phyloP scores from a whole-genome alignment of 2,888 invertebrate genomes.

The Acleris emargana region DNA sequence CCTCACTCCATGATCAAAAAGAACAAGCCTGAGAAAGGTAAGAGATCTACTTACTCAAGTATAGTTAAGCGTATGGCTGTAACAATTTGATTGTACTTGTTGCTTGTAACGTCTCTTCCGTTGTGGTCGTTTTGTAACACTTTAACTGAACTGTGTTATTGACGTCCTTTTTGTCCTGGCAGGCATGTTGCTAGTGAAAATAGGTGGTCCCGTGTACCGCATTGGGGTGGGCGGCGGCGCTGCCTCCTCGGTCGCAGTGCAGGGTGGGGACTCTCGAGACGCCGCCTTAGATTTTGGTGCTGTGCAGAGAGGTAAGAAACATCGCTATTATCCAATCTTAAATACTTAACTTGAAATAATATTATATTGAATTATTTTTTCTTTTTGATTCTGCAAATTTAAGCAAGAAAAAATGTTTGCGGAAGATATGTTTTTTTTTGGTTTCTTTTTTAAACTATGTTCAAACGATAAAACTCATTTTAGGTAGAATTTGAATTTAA shows the following conservation, averaged over 20 bases:
- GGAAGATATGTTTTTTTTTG: too few species aligned
- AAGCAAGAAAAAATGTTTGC: too few species aligned
- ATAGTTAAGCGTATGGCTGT: background rate
- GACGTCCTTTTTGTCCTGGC: slow-evolving; percentile 24
- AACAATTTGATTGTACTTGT: too few species aligned
- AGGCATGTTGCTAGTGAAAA: slow-evolving; percentile 96
- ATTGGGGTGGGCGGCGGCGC: slow-evolving; percentile 99
- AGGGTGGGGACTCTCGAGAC: slow-evolving; percentile 88
- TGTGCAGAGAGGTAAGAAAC: slow-evolving; percentile 90
- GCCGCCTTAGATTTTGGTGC: slow-evolving; percentile 97
- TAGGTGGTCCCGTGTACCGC: slow-evolving; percentile 98
- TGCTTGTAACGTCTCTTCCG: too few species aligned
- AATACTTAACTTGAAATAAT: too few species aligned
- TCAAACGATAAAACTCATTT: too few species aligned
- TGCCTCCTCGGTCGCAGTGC: slow-evolving; percentile 97
- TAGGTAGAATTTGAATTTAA: too few species aligned
- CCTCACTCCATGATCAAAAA: slow-evolving; percentile 92
- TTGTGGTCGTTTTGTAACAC: too few species aligned
- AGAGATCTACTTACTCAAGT: background rate
- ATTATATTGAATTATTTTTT: too few species aligned
- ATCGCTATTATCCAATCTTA: too few species aligned
- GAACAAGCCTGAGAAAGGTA: slow-evolving; percentile 88
- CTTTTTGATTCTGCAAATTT: too few species aligned
- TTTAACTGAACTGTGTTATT: background rate
- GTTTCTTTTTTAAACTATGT: too few species aligned